Conservation (phyloP, 2,888 invertebrate genomes). For the Idaea dimidiata region DNA sequence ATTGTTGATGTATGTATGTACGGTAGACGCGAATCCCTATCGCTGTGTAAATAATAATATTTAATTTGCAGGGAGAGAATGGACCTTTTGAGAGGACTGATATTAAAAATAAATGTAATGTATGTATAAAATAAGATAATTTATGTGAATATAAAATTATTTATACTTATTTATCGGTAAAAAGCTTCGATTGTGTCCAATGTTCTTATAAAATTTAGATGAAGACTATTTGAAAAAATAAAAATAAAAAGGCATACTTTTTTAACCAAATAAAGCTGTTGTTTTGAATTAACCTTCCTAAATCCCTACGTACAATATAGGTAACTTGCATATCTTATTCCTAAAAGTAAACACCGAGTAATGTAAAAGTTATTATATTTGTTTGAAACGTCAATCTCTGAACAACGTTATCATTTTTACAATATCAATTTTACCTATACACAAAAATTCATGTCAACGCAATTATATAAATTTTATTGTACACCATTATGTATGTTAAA, state of each 20-base stretch:
- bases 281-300: slow-evolving; percentile 38
- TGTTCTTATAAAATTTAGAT: slow-evolving; percentile 82
- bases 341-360: slow-evolving; percentile 14
- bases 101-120: slow-evolving; percentile 80
- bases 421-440: slow-evolving; percentile 71
- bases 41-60: slow-evolving; percentile 79
- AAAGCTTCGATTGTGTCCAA: slow-evolving; percentile 81
- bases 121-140: slow-evolving; percentile 78
- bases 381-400: slow-evolving; percentile 74
- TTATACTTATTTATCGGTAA: slow-evolving; percentile 82
- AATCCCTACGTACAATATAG: neutral
- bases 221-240: slow-evolving; percentile 78
- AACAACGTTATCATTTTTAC: slow-evolving; percentile 75
- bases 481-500: slow-evolving; percentile 67
- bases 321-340: neutral
- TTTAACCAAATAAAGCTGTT: slow-evolving; percentile 74
- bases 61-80: slow-evolving; percentile 81
- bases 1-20: slow-evolving; percentile 81
- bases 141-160: slow-evolving; percentile 81
- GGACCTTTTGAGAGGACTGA: slow-evolving; percentile 82
- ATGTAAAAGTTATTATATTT: slow-evolving; percentile 78
- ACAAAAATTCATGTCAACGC: slow-evolving; percentile 72
- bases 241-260: slow-evolving; percentile 79
- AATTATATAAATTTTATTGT: slow-evolving; percentile 75
- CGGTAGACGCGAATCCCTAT: slow-evolving; percentile 80